Evolutionary conservation across 2,797 vertebrate species (phyloP).

Genomic region (Gymnothorax javanicus): DNA sequence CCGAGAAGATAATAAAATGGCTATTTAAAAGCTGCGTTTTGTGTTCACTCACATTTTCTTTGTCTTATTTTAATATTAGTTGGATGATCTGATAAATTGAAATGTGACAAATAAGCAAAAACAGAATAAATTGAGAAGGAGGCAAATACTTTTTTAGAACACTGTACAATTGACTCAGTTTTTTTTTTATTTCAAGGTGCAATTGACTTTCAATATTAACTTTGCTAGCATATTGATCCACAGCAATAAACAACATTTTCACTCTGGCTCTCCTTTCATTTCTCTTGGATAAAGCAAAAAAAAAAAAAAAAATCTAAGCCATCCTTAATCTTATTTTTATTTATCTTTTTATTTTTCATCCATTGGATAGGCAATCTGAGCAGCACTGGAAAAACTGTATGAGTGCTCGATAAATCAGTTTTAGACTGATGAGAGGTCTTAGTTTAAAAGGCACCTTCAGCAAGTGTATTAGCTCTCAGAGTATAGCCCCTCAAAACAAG

Average conservation of each 20-base stretch:
- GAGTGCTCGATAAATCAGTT: conserved; percentile 36
- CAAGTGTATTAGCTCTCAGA: conserved; percentile 41
- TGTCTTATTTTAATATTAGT: too few relatives aligned
- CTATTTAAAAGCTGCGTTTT: too few relatives aligned
- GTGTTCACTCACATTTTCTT: too few relatives aligned
- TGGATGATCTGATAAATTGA: too few relatives aligned
- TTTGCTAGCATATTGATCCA: not conserved
- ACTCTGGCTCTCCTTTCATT: not conserved
- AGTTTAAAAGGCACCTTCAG: conserved; percentile 38
- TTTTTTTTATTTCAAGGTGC: not conserved
- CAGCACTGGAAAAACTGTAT: conserved; percentile 11
- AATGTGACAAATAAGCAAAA: too few relatives aligned
- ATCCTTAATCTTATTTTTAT: not conserved
- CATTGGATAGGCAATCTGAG: conserved; percentile 4
- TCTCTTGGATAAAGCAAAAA: not conserved
- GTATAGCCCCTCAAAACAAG: conserved; percentile 37
- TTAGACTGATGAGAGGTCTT: conserved; percentile 39
- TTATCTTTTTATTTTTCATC: conserved; percentile 1
- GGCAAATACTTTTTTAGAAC: too few relatives aligned
- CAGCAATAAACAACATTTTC: conserved; percentile 5
- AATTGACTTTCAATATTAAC: not conserved
- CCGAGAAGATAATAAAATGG: too few relatives aligned
- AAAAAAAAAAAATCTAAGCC: not conserved
- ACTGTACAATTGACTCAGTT: not conserved
- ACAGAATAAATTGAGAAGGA: too few relatives aligned